Conservation (phyloP, 1,140 invertebrate species). For the Drosophila orena region DNA sequence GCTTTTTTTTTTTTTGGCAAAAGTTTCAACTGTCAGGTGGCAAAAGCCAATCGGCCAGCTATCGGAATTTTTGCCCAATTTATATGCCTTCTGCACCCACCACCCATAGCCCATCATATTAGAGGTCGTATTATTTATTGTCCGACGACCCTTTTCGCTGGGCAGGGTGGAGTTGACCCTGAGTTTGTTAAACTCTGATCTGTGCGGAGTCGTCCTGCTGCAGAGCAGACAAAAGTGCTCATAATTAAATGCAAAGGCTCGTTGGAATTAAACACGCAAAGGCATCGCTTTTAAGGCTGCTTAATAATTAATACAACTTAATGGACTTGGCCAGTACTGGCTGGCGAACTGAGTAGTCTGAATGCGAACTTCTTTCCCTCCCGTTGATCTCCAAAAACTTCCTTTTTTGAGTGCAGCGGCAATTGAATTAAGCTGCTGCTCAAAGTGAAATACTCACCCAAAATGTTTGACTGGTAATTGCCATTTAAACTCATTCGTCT, state of each 20-base stretch:
- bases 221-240: slow-evolving; percentile 47
- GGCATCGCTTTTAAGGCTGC: slow-evolving; percentile 76
- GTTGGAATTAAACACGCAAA: slow-evolving; percentile 67
- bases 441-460: slow-evolving; percentile 67
- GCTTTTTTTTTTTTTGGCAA: slow-evolving; percentile 36
- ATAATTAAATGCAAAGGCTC: slow-evolving; percentile 78
- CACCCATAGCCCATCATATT: slow-evolving; percentile 17
- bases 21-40: slow-evolving; percentile 80
- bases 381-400: slow-evolving; percentile 54
- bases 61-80: slow-evolving; percentile 72
- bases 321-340: slow-evolving; percentile 64
- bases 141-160: slow-evolving; percentile 27
- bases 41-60: slow-evolving; percentile 74
- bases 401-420: slow-evolving; percentile 67
- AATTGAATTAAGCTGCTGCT: slow-evolving; percentile 74
- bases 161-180: slow-evolving; percentile 30
- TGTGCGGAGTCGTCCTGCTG: slow-evolving; percentile 1
- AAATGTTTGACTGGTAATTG: slow-evolving; percentile 72
- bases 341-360: slow-evolving; percentile 14
- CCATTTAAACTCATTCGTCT: slow-evolving; percentile 41
- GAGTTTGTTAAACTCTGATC: slow-evolving; percentile 32
- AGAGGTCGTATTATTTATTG: slow-evolving; percentile 43
- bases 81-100: slow-evolving; percentile 34
- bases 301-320: slow-evolving; percentile 80
- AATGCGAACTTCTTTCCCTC: slow-evolving; percentile 8